A percentile compares a stretch with the other conserved stretches of the same genome.
Conservation (phyloP, 2,888 invertebrate species). For the Drosophila niveifrons region DNA sequence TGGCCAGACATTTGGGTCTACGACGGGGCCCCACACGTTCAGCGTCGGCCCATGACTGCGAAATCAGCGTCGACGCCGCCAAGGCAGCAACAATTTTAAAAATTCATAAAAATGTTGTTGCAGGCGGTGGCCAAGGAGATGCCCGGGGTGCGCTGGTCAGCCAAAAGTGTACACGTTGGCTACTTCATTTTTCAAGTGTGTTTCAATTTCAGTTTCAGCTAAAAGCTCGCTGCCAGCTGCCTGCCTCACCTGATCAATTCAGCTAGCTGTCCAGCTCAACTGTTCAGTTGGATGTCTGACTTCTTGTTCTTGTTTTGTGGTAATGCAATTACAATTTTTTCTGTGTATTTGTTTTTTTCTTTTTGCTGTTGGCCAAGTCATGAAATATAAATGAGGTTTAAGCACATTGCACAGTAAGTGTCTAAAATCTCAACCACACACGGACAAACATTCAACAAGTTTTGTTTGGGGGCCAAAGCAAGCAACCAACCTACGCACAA, state of each 20-base stretch:
- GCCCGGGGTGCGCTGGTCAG: constrained; percentile 25
- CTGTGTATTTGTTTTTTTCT: too few species aligned
- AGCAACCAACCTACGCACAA: constrained; percentile 66
- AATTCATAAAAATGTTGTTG: constrained; percentile 78
- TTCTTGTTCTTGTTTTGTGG: constrained; percentile 55
- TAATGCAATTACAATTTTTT: constrained; percentile 83
- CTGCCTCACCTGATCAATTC: constrained; percentile 41
- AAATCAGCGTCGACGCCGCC: constrained; percentile 73
- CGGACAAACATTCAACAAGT: constrained; percentile 68
- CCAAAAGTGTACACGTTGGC: constrained; percentile 40
- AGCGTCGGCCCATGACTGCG: constrained; percentile 70
- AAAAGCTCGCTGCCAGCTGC: constrained; percentile 19
- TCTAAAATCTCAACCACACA: constrained; percentile 53
- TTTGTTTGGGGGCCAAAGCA: constrained; percentile 37
- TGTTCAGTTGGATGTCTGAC: constrained; percentile 21
- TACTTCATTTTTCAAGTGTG: constrained; percentile 76
- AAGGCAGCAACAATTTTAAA: constrained; percentile 78
- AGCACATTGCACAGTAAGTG: constrained; percentile 64
- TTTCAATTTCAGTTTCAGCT: constrained; percentile 61
- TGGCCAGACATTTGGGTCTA: constrained; percentile 68
- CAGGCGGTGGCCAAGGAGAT: background rate
- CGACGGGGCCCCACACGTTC: constrained; percentile 49
- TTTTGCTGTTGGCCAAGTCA: constrained; percentile 63
- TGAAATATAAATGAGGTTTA: constrained; percentile 83
- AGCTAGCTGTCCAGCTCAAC: constrained; percentile 8